These are phyloP conservation scores for Dermolepida albohirtum DNA, from an alignment of 2,888 invertebrate genomes.

Conservation along the genomic window DNA sequence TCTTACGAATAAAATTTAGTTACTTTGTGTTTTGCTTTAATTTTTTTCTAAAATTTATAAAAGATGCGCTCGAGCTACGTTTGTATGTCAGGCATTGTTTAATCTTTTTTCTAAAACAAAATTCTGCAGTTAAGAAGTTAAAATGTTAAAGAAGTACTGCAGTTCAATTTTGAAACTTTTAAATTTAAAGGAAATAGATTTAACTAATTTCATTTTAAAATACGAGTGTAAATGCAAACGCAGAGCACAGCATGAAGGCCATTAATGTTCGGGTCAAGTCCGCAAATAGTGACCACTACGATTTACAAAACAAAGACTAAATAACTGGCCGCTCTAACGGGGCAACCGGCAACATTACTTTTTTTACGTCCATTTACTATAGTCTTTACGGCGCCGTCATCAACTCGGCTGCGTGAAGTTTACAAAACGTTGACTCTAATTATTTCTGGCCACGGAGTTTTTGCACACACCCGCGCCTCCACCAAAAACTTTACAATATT, in stretches of 20 bases:
- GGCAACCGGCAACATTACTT: not conserved
- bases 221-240: too few species aligned
- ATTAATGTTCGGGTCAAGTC: constrained; percentile 9
- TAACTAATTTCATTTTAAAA: not conserved
- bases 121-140: too few species aligned
- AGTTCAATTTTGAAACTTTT: too few species aligned
- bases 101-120: too few species aligned
- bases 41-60: too few species aligned
- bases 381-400: constrained; percentile 2
- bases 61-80: too few species aligned
- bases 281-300: constrained; percentile 12
- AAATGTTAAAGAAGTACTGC: too few species aligned
- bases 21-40: too few species aligned
- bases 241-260: not conserved
- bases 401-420: constrained; percentile 8
- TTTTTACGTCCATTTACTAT: constrained; percentile 2
- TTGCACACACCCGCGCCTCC: not conserved
- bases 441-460: constrained; percentile 8
- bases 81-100: too few species aligned
- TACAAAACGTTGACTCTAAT: constrained; percentile 12
- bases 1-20: too few species aligned
- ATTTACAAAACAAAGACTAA: constrained; percentile 14
- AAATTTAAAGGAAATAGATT: too few species aligned
- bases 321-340: not conserved
- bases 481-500: not conserved